Percentiles rank a stretch among this genome's conserved stretches.
Evolutionary conservation across 2,888 invertebrate genomes (phyloP).

Genomic region (Noctua fimbriata): DNA sequence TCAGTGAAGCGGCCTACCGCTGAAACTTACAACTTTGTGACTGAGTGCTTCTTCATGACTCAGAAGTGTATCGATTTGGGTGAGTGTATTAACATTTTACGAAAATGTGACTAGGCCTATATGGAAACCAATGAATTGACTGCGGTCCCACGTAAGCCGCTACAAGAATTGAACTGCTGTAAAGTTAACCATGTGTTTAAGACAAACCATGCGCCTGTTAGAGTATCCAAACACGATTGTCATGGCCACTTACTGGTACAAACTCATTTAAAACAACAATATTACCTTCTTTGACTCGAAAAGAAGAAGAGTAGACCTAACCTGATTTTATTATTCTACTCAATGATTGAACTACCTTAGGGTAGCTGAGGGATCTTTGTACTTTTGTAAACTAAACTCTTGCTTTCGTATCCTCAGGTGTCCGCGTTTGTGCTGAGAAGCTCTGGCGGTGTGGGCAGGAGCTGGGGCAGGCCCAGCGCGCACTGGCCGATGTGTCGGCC

Average conservation of each 20-base stretch:
- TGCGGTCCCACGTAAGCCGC: background rate
- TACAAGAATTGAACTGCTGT: background rate
- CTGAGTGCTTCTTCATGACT: slow-evolving; percentile 97
- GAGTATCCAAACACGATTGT: background rate
- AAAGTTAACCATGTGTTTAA: background rate
- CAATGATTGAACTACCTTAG: too few species aligned
- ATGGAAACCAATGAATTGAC: background rate
- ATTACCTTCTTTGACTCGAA: background rate
- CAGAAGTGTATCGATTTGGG: slow-evolving; percentile 96
- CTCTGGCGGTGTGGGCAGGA: slow-evolving; percentile 92
- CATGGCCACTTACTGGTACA: background rate
- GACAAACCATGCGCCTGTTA: background rate
- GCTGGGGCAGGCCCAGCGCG: slow-evolving; percentile 93
- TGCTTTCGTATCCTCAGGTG: slow-evolving; percentile 81
- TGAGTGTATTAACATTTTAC: slow-evolving; percentile 72
- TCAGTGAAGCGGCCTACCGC: slow-evolving; percentile 87
- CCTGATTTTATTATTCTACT: background rate
- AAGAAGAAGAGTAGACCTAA: background rate
- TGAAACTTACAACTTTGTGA: slow-evolving; percentile 94
- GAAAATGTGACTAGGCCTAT: background rate
- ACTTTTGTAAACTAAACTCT: background rate
- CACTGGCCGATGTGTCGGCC: slow-evolving; percentile 92
- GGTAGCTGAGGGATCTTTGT: background rate
- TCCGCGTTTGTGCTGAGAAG: slow-evolving; percentile 92
- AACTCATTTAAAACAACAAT: background rate